Evolutionary conservation across 2,113 vertebrate genomes (phyloP).

Genomic region (Columba livia): DNA sequence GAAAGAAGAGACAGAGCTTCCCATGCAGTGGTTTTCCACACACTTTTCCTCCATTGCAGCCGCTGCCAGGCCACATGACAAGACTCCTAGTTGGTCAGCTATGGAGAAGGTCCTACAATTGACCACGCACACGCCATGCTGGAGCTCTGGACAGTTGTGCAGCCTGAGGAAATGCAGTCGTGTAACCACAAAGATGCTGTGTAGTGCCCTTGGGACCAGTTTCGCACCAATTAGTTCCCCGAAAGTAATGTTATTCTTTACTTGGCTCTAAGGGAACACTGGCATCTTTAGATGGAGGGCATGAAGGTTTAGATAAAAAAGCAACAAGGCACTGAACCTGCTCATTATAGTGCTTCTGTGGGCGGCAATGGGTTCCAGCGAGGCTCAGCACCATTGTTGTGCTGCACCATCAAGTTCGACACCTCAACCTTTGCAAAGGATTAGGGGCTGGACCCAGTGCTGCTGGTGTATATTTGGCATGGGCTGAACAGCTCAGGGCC

Average conservation of each 20-base stretch:
- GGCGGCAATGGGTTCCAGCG: not conserved
- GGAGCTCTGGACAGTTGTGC: not conserved
- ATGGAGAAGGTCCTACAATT: not conserved
- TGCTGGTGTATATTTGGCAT: not conserved
- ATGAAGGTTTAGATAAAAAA: not conserved
- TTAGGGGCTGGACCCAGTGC: not conserved
- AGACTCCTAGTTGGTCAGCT: not conserved
- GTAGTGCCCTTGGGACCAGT: not conserved
- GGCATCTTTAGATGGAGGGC: not conserved
- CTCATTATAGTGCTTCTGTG: not conserved
- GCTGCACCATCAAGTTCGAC: not conserved
- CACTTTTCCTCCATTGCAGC: not conserved
- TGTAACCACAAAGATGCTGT: not conserved
- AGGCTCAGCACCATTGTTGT: not conserved
- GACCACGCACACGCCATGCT: fast-evolving
- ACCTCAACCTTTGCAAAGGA: not conserved
- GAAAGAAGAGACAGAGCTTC: not conserved
- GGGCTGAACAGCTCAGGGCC: not conserved
- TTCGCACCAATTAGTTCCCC: not conserved
- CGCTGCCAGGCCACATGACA: not conserved
- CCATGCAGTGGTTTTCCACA: not conserved
- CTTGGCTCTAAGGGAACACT: not conserved
- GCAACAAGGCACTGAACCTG: not conserved
- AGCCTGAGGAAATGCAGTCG: not conserved
- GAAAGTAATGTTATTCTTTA: not conserved